Conservation (phyloP, 30 jellyfish, hydroid and myxozoan species). For the Phacellophora camtschatica region DNA sequence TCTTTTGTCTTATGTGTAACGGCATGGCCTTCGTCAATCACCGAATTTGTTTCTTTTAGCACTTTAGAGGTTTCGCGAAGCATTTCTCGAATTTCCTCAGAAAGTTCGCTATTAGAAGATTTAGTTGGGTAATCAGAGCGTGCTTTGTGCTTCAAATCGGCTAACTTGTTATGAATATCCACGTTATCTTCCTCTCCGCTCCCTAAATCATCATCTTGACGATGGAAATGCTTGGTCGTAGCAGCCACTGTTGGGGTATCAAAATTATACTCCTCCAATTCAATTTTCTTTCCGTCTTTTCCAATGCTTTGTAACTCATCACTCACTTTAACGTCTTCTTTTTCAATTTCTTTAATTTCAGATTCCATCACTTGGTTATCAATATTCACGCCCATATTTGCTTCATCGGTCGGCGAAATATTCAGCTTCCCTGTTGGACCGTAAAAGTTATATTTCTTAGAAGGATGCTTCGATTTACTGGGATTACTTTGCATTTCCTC, state of each 20-base stretch:
- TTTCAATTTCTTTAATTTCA: conserved; percentile 48
- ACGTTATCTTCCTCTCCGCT: background rate
- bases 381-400: conserved; percentile 55
- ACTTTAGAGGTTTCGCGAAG: conserved; percentile 51
- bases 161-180: background rate
- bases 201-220: background rate
- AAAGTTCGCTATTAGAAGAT: background rate
- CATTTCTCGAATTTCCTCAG: conserved; percentile 57
- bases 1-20: conserved; percentile 29
- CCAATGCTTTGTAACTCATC: conserved; percentile 10
- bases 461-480: background rate
- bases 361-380: conserved; percentile 67
- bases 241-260: conserved; percentile 14
- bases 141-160: conserved; percentile 12
- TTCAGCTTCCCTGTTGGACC: conserved; percentile 23
- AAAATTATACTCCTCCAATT: conserved; percentile 35
- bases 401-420: conserved; percentile 40
- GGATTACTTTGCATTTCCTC: background rate
- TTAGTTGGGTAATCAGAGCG: background rate
- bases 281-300: background rate
- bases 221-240: background rate
- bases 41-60: conserved; percentile 49
- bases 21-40: conserved; percentile 36
- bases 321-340: conserved; percentile 38
- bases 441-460: conserved; percentile 31